Evolutionary conservation across 2,888 invertebrate genomes (phyloP).

Genomic region (Lasioglossum oenotherae): DNA sequence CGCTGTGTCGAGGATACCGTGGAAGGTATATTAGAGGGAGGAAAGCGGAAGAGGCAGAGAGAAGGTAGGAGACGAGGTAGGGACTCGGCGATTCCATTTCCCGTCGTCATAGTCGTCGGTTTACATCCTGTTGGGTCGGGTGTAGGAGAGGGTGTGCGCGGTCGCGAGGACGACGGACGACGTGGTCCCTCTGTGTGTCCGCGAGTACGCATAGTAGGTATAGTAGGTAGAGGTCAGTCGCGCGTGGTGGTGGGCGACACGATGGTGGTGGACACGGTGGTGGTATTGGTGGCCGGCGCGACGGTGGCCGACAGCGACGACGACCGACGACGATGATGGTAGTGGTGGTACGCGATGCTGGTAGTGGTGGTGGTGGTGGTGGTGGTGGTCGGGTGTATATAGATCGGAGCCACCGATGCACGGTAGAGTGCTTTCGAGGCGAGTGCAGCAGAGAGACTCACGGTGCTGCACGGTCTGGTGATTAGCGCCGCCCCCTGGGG

Average conservation of each 20-base stretch:
- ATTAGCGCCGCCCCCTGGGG: constrained; percentile 84
- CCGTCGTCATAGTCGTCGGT: constrained; percentile 77
- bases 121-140: constrained; percentile 76
- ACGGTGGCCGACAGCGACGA: constrained; percentile 11
- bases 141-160: constrained; percentile 61
- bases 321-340: background rate
- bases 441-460: constrained; percentile 80
- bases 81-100: constrained; percentile 75
- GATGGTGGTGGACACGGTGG: constrained; percentile 26
- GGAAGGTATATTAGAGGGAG: background rate
- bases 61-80: background rate
- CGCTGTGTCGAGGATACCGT: background rate
- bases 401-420: constrained; percentile 74
- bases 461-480: constrained; percentile 83
- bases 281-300: constrained; percentile 36
- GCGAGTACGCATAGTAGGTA: constrained; percentile 31
- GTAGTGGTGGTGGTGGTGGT: constrained; percentile 23
- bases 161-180: constrained; percentile 39
- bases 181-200: constrained; percentile 36
- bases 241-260: constrained; percentile 40
- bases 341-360: constrained; percentile 10
- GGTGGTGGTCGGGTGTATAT: constrained; percentile 43
- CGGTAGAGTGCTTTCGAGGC: constrained; percentile 82
- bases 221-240: constrained; percentile 51
- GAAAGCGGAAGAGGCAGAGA: background rate